A percentile compares a stretch with the other conserved stretches of the same genome.
Evolutionary conservation across 2,888 invertebrate species (phyloP).

Genomic region (Ectemnius cavifrons): DNA sequence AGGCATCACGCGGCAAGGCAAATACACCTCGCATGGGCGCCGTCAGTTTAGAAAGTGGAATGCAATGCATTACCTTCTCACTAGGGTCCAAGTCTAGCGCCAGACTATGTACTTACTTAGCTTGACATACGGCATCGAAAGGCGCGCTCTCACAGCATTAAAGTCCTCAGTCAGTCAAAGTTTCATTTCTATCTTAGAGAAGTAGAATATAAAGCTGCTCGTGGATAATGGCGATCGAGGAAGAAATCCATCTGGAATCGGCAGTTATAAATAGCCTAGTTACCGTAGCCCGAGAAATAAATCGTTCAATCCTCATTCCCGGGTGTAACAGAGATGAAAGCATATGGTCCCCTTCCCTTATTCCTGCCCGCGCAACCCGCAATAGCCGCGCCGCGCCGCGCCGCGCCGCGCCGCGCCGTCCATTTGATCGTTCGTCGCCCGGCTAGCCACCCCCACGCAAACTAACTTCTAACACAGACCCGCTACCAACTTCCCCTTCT

Average conservation of each 20-base stretch:
- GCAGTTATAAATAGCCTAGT: neutral
- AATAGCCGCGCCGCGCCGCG: neutral
- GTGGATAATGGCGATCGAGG: neutral
- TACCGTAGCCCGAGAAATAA: neutral
- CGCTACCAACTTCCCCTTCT: neutral
- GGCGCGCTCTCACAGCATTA: too few relatives aligned
- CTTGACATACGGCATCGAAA: too few relatives aligned
- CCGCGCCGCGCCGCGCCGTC: neutral
- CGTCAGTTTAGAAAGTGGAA: constrained; percentile 57
- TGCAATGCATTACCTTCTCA: constrained; percentile 39
- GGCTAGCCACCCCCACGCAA: too few relatives aligned
- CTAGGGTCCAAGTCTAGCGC: constrained; percentile 25
- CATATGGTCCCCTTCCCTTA: neutral
- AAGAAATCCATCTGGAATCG: neutral
- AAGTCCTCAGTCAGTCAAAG: too few relatives aligned
- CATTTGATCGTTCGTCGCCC: constrained; percentile 2
- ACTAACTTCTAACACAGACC: too few relatives aligned
- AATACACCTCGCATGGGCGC: constrained; percentile 58
- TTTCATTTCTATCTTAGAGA: too few relatives aligned
- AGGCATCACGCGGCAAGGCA: constrained; percentile 43
- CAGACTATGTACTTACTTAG: constrained; percentile 13
- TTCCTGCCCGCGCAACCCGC: neutral
- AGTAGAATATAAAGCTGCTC: neutral
- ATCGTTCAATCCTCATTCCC: neutral
- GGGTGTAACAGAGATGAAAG: neutral